Evolutionary conservation across 2,888 invertebrate species (phyloP).

Genomic region (Yponomeuta plumbellus): DNA sequence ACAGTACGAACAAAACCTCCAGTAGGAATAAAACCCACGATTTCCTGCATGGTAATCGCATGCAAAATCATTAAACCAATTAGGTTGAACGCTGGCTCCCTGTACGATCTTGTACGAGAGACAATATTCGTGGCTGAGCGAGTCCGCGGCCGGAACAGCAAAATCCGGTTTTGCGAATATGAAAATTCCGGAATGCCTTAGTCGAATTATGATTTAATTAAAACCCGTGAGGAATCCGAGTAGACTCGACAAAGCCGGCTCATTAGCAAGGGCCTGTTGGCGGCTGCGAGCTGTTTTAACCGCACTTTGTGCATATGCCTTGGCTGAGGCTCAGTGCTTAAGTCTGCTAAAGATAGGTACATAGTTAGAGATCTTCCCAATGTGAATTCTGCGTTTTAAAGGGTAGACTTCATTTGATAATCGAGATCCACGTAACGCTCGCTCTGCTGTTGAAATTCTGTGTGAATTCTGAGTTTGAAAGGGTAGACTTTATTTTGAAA

Average conservation of each 20-base stretch:
- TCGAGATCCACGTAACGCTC: no score
- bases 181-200: background rate
- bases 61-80: no score
- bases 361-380: background rate
- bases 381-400: background rate
- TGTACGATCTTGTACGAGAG: background rate
- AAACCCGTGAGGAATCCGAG: slow-evolving; percentile 8
- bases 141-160: background rate
- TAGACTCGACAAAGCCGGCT: slow-evolving; percentile 1
- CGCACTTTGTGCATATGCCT: slow-evolving; percentile 13
- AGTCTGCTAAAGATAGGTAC: slow-evolving; percentile 29
- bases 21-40: no score
- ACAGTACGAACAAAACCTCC: no score
- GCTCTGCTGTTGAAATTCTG: no score
- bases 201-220: slow-evolving; percentile 15
- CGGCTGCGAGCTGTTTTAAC: slow-evolving; percentile 4
- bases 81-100: no score
- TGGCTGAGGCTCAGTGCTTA: background rate
- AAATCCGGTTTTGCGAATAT: background rate
- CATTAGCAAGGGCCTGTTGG: slow-evolving; percentile 6
- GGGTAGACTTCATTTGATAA: no score
- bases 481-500: no score
- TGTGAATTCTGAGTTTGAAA: no score
- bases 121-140: background rate
- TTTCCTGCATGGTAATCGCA: no score